Evolutionary conservation across 1,140 invertebrate species (phyloP), one percentile per base, ranked within the genome.

Genomic region (Polyergus mexicanus): DNA sequence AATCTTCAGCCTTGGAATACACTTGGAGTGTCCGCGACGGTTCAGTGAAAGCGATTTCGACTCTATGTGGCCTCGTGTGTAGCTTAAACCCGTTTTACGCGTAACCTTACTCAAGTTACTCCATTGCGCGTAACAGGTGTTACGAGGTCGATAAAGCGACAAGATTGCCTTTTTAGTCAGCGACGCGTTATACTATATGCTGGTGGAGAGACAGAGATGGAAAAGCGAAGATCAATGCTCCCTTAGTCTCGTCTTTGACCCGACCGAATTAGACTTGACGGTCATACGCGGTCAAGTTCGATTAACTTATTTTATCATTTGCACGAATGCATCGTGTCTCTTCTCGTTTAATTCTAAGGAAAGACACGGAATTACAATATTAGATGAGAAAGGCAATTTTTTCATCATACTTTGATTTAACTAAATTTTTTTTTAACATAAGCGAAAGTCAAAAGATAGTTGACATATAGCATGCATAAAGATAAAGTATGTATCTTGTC

Each of bases 41-140:
- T 54, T 80, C 85, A 84, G 92, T 93, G 93, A 93, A 93, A 94
- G 93, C 86, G 88, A 91, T 93, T 89, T 94, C 85, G 88, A 84
- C 84, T 41, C 60, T 44, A 28, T 44, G 44, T 6, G 90, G 81
- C 91, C 90, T 92, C 91, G 91, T 81, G 84, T 90, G 90, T 84
- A 78, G 88, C 83, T 88, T 75, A 92, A 94, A 94, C 93, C 89
- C 91, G 93, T 94, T 94, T 69, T 89, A 84, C 90, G 87, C 90
- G 88, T 92, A 94, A 93, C 92, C 94, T 94, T 93, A 91, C 86
- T 89, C 88, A 63, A 87, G 80, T 83, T 69, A 85, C 66, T 85
- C 74, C 86, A 76, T 44, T 71, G 76, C 78, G 90, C 86, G 91
- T 93, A 93, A 93, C 91, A 88, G 89, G 88, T 91, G 89, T 93